Conservation (phyloP, 1,140 invertebrate species). For the Drosophila watanabei region DNA sequence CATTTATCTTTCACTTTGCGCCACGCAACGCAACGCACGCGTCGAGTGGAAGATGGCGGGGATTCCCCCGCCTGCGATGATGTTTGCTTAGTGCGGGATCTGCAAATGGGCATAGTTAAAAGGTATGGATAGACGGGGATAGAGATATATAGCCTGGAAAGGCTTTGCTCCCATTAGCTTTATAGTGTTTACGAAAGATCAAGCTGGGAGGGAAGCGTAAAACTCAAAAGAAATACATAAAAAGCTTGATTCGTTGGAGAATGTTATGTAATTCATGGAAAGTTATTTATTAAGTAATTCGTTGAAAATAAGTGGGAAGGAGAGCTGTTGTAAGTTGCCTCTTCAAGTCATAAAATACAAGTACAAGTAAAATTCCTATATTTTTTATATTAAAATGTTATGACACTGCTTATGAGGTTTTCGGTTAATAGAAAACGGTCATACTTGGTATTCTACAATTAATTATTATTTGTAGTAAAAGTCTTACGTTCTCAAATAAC, state of each 20-base stretch:
- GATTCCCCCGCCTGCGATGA: constrained; percentile 26
- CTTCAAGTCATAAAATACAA: background rate
- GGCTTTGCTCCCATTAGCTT: constrained; percentile 24
- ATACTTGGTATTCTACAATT: no score
- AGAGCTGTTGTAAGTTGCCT: background rate
- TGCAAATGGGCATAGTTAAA: constrained; percentile 37
- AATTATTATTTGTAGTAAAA: no score
- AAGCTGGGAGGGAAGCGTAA: no score
- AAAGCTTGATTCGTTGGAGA: background rate
- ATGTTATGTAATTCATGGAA: background rate
- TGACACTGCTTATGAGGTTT: background rate
- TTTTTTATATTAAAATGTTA: background rate
- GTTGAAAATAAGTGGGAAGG: no score
- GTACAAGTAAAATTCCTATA: no score
- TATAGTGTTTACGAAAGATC: constrained; percentile 9
- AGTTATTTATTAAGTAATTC: no score
- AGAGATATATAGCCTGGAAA: constrained; percentile 14
- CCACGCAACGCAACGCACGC: constrained; percentile 25
- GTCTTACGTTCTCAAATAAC: no score
- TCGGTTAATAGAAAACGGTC: no score
- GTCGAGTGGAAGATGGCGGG: constrained; percentile 41
- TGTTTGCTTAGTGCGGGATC: constrained; percentile 39
- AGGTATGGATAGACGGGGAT: constrained; percentile 13
- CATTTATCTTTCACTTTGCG: constrained; percentile 58
- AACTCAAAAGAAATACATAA: constrained; percentile 5